phyloP scores from a whole-genome alignment of 2,797 vertebrate species.

The Ctenopoma multispine region DNA sequence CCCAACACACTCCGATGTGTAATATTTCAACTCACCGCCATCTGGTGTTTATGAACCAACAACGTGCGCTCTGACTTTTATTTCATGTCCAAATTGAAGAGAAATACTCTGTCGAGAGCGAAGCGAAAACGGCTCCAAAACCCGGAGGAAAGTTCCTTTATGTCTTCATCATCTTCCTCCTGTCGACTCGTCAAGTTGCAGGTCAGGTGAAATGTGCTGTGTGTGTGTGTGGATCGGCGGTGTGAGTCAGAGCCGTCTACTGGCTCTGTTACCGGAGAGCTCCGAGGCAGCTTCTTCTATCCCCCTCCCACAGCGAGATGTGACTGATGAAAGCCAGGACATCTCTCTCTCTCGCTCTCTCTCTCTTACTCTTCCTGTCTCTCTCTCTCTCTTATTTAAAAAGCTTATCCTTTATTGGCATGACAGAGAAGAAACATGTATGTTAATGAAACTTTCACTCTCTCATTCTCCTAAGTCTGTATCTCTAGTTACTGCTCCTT shows the following conservation, averaged over 20 bases:
- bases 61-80: slow-evolving; percentile 33
- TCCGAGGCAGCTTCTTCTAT: slow-evolving; percentile 61
- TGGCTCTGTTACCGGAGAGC: slow-evolving; percentile 67
- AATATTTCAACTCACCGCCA: slow-evolving; percentile 57
- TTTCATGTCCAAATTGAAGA: neutral
- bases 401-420: slow-evolving; percentile 25
- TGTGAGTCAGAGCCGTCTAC: slow-evolving; percentile 62
- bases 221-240: slow-evolving; percentile 37
- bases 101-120: neutral
- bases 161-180: slow-evolving; percentile 29
- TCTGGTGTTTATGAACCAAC: slow-evolving; percentile 34
- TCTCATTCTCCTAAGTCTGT: neutral
- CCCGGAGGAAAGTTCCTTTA: slow-evolving; percentile 55
- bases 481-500: neutral
- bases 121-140: neutral
- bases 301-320: slow-evolving; percentile 68
- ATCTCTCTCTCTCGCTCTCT: slow-evolving; percentile 36
- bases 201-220: slow-evolving; percentile 47
- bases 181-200: slow-evolving; percentile 36
- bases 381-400: slow-evolving; percentile 17
- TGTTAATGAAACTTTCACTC: slow-evolving; percentile 29
- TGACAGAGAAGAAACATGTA: slow-evolving; percentile 6
- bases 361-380: slow-evolving; percentile 39
- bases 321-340: slow-evolving; percentile 61
- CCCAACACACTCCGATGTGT: slow-evolving; percentile 25